Evolutionary conservation across 1,140 invertebrate species (phyloP).

Genomic region (Probaryconus sp.): DNA sequence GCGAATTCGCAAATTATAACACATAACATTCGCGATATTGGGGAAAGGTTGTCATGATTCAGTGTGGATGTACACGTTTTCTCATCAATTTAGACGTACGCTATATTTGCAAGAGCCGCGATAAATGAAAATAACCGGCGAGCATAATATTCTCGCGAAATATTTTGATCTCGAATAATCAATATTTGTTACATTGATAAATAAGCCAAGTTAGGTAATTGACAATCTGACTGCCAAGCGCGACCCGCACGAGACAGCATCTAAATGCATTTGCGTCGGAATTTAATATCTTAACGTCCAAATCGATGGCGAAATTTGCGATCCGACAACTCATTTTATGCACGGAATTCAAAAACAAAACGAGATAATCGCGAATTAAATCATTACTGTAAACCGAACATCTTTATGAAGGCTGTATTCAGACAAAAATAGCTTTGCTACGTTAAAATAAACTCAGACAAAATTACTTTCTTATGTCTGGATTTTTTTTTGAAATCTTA

Average conservation of each 20-base stretch:
- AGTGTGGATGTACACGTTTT: no score
- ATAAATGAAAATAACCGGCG: conserved; percentile 44
- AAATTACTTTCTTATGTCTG: conserved; percentile 17
- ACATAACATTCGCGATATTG: no score
- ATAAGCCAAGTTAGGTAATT: conserved; percentile 52
- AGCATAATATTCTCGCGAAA: conserved; percentile 24
- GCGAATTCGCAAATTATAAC: no score
- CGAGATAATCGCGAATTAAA: background rate
- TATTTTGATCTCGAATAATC: conserved; percentile 52
- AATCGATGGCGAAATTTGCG: conserved; percentile 11
- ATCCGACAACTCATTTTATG: conserved; percentile 10
- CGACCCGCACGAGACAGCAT: conserved; percentile 42
- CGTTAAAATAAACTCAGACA: no score
- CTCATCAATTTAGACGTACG: conserved; percentile 17
- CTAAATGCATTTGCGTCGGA: conserved; percentile 50
- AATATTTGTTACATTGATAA: conserved; percentile 53
- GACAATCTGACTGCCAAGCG: conserved; percentile 55
- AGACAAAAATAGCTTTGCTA: no score
- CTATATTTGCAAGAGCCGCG: conserved; percentile 28
- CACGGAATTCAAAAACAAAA: conserved; percentile 1
- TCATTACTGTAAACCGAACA: no score
- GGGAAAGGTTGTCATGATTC: no score
- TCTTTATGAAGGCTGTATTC: no score
- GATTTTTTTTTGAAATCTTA: no score
- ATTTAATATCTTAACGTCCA: conserved; percentile 48